phyloP scores from a whole-genome alignment of 2,888 invertebrate species.

The Drosophila vallismaia region DNA sequence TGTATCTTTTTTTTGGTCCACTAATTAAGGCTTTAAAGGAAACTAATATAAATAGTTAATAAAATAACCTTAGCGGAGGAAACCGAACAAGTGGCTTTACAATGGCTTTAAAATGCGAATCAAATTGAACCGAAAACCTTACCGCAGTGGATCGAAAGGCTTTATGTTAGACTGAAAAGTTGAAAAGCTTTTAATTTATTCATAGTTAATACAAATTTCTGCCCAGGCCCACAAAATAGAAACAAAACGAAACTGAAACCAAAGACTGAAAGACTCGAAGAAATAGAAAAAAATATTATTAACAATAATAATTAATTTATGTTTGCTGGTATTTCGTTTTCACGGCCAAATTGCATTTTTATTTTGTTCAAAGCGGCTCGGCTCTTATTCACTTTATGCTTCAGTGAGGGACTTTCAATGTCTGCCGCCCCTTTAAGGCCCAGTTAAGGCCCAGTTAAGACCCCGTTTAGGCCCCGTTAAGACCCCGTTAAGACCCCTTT shows the following conservation, averaged over 20 bases:
- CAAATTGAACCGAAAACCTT: constrained; percentile 20
- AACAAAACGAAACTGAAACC: constrained; percentile 9
- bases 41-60: constrained; percentile 20
- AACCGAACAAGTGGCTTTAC: constrained; percentile 27
- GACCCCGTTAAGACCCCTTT: background rate
- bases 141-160: constrained; percentile 22
- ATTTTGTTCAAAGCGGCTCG: constrained; percentile 11
- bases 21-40: constrained; percentile 10
- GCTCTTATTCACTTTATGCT: constrained; percentile 1
- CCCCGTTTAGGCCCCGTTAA: too few relatives aligned
- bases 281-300: constrained; percentile 45
- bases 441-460: too few relatives aligned
- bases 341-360: constrained; percentile 72
- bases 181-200: constrained; percentile 54
- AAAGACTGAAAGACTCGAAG: constrained; percentile 36
- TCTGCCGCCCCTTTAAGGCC: constrained; percentile 3
- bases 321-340: constrained; percentile 70
- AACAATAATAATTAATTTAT: constrained; percentile 72
- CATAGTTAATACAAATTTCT: constrained; percentile 57
- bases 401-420: constrained; percentile 9
- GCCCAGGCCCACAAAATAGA: constrained; percentile 5
- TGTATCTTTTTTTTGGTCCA: constrained; percentile 6
- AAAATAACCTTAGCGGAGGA: constrained; percentile 25
- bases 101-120: constrained; percentile 13
- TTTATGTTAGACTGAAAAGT: constrained; percentile 17